These are phyloP conservation scores for Apeltes quadracus DNA, from an alignment of 2,113 vertebrate genomes.

Conservation along the genomic window DNA sequence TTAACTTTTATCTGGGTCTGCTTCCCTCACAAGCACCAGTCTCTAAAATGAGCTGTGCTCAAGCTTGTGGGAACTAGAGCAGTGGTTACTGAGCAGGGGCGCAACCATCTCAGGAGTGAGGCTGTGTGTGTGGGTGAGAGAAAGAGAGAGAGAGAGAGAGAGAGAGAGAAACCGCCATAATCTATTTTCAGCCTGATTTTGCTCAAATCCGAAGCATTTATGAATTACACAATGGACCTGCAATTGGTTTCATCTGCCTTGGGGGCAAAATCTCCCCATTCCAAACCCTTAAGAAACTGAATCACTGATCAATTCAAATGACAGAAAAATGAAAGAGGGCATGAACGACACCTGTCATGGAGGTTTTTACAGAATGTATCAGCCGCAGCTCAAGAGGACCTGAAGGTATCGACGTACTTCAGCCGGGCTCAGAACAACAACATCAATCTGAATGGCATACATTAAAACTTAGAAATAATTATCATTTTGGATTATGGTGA, in stretches of 20 bases:
- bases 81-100: slow-evolving; percentile 29
- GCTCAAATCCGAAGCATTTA: slow-evolving; percentile 38
- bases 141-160: not conserved
- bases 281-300: slow-evolving; percentile 13
- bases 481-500: slow-evolving; percentile 8
- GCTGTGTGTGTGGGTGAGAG: slow-evolving; percentile 5
- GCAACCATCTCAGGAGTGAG: slow-evolving; percentile 28
- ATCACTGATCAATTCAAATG: slow-evolving; percentile 38
- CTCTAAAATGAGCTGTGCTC: slow-evolving; percentile 44
- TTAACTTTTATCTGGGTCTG: slow-evolving; percentile 61
- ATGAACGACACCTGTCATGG: slow-evolving; percentile 37
- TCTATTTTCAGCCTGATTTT: slow-evolving; percentile 45
- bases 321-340: slow-evolving; percentile 10
- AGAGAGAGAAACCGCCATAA: slow-evolving; percentile 19
- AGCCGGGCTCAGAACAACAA: not conserved
- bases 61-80: slow-evolving; percentile 59
- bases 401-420: slow-evolving; percentile 1
- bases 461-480: slow-evolving; percentile 9
- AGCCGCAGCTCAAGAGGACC: not conserved
- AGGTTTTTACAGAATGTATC: slow-evolving; percentile 11
- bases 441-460: not conserved
- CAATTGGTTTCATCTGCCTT: slow-evolving; percentile 37
- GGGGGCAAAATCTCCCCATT: slow-evolving; percentile 14
- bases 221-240: slow-evolving; percentile 41
- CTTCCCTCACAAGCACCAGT: slow-evolving; percentile 44